Conservation (phyloP, 2,113 vertebrate genomes). For the Ramphastos sulfuratus region DNA sequence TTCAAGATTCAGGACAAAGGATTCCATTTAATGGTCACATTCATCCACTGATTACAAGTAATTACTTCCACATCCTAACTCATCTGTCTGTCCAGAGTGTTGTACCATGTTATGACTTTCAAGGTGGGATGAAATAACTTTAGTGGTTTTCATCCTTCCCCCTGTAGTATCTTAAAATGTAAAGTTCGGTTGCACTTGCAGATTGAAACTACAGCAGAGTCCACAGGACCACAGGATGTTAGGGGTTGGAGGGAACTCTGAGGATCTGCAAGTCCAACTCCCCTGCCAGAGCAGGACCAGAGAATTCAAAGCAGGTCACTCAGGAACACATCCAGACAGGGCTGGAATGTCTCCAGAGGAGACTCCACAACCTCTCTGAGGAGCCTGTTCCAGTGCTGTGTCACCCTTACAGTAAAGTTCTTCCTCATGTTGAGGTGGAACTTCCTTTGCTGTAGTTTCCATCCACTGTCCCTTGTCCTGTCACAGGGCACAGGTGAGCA, state of each 20-base stretch:
- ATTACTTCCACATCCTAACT: not conserved
- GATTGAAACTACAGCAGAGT: not conserved
- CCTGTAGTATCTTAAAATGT: not conserved
- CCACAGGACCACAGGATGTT: not conserved
- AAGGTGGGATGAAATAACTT: not conserved
- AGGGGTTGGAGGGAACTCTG: too few species aligned
- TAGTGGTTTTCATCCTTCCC: not conserved
- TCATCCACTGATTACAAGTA: not conserved
- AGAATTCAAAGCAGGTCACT: too few species aligned
- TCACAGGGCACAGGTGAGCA: too few species aligned
- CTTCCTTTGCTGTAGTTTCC: too few species aligned
- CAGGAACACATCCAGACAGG: too few species aligned
- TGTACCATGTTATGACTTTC: not conserved
- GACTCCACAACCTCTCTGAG: too few species aligned
- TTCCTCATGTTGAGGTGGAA: too few species aligned
- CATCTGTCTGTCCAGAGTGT: not conserved
- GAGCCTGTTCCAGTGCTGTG: too few species aligned
- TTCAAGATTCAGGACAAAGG: not conserved
- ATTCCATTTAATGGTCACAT: not conserved
- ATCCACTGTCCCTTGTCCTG: too few species aligned
- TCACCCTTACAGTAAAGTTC: too few species aligned
- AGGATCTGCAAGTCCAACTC: not conserved
- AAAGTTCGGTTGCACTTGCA: not conserved
- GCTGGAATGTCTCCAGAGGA: too few species aligned
- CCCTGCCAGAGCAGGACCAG: too few species aligned